Base-by-base conservation (phyloP, 53 echinoderm and acorn worm species). In the Stichopus horrens region DNA sequence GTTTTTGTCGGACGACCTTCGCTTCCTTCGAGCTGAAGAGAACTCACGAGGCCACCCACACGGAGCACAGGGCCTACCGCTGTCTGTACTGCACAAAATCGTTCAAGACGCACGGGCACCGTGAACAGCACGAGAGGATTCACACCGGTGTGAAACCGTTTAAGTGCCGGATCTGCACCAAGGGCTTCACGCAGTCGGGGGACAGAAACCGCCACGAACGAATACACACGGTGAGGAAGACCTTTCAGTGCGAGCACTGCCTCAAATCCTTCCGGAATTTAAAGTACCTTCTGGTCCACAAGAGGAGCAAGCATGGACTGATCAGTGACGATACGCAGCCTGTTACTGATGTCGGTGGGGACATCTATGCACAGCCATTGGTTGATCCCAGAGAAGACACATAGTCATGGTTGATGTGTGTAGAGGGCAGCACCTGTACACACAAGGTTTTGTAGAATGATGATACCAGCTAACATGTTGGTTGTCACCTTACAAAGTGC, bases 121-220 rank as follows among this genome's bases (percentile, higher is more conserved):
- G 81, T n/a, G 21, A 81, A 23, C 81, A 81, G 11, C 81, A 81
- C 58, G 81, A 81, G 81, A 55, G 81, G 21, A 81, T 81, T 8
- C 81, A 81, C 81, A 81, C 81, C 4, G 81, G 81, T 18, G 81
- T 81, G 21, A 81, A 81, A 18, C 81, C 81, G 9, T 81, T 52
- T 21, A 81, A 81, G 56, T 81, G 81, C 7, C 20, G 81, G 5
- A 81, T 81, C 20, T 81, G 81, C 7, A 4, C 81, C 5, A 81
- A 81, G 11, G 81, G 81, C 0, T 81, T 81, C 21, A 58, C 81
- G 56, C 81, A 81, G 8, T 81, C 81, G 5, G 81, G 81, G 22
- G 81, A 81, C 57, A 81, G 81, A 22, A 81, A 81, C 58, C 56
- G 81, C 7, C 81, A 81, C 21, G 81, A 81, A 18, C 56, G 81